A percentile compares a stretch with the other conserved stretches of the same genome.
phyloP scores from a whole-genome alignment of 2,888 invertebrate species.

The Himalopsyche anomala region DNA sequence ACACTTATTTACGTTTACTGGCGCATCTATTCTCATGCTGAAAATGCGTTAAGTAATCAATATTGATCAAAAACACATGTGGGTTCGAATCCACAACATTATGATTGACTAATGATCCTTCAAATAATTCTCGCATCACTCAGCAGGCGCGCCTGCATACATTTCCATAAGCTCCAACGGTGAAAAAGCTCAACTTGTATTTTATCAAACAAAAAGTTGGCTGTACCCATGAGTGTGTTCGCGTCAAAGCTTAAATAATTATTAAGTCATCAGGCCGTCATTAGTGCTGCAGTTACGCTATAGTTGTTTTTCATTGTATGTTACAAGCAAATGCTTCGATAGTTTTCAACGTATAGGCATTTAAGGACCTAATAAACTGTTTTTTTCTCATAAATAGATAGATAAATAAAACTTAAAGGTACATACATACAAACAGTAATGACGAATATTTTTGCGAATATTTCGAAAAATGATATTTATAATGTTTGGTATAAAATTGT shows the following conservation, averaged over 20 bases:
- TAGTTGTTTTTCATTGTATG: not conserved
- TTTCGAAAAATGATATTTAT: too few species aligned
- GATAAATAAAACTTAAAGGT: too few species aligned
- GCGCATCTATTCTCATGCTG: conserved; percentile 6
- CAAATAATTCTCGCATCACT: conserved; percentile 40
- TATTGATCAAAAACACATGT: conserved; percentile 42
- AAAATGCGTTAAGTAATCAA: conserved; percentile 22
- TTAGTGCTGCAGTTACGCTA: conserved; percentile 34
- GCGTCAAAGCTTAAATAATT: conserved; percentile 40
- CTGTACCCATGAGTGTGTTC: not conserved
- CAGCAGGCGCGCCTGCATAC: conserved; percentile 11
- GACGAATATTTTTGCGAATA: too few species aligned
- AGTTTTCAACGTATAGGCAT: not conserved
- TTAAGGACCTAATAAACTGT: too few species aligned
- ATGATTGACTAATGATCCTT: conserved; percentile 35
- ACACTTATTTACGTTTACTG: not conserved
- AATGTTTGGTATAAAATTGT: too few species aligned
- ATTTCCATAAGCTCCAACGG: conserved; percentile 36
- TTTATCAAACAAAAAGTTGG: conserved; percentile 34
- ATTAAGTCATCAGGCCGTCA: conserved; percentile 32
- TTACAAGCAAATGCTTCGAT: not conserved
- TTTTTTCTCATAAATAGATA: too few species aligned
- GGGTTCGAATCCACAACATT: conserved; percentile 42
- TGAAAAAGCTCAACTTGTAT: conserved; percentile 42
- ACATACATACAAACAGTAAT: too few species aligned